These are phyloP conservation scores for Hedychridium roseum DNA, from an alignment of 2,888 invertebrate genomes.

Conservation along the genomic window DNA sequence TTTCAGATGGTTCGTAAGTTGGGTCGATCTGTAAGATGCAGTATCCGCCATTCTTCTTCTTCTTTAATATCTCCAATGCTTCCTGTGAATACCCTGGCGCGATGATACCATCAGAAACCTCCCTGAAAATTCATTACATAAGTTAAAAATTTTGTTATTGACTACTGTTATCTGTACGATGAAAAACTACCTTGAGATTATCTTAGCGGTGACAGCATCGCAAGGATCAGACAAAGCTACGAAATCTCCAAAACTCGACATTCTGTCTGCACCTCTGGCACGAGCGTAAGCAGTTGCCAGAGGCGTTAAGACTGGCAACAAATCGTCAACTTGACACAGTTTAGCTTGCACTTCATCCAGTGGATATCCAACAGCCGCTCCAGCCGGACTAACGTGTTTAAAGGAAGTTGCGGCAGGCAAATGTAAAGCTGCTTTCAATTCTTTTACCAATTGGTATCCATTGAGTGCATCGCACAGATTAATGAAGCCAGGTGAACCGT, in stretches of 20 bases:
- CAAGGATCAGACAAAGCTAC: constrained; percentile 92
- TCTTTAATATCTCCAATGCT: constrained; percentile 85
- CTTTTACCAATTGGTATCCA: constrained; percentile 95
- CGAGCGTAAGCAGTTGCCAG: constrained; percentile 92
- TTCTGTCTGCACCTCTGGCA: constrained; percentile 96
- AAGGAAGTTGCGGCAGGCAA: constrained; percentile 95
- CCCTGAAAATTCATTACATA: constrained; percentile 59
- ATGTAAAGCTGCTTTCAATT: constrained; percentile 80
- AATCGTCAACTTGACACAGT: constrained; percentile 92
- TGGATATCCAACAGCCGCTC: constrained; percentile 90
- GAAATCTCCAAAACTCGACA: constrained; percentile 99
- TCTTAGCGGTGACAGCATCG: constrained; percentile 88
- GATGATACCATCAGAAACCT: constrained; percentile 98
- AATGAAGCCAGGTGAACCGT: constrained; percentile 96
- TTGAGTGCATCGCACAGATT: constrained; percentile 97
- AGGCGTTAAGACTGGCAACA: constrained; percentile 77
- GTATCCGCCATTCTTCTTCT: constrained; percentile 94
- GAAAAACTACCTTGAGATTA: constrained; percentile 76
- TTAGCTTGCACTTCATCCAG: constrained; percentile 79
- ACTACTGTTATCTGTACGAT: constrained; percentile 3
- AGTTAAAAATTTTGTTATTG: not conserved
- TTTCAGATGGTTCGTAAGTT: constrained; percentile 78
- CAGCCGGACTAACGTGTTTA: constrained; percentile 98
- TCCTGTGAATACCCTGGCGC: constrained; percentile 89
- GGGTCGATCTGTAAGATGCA: constrained; percentile 94